Conservation (phyloP, 2,888 invertebrate genomes). For the Neoscelio sp. region DNA sequence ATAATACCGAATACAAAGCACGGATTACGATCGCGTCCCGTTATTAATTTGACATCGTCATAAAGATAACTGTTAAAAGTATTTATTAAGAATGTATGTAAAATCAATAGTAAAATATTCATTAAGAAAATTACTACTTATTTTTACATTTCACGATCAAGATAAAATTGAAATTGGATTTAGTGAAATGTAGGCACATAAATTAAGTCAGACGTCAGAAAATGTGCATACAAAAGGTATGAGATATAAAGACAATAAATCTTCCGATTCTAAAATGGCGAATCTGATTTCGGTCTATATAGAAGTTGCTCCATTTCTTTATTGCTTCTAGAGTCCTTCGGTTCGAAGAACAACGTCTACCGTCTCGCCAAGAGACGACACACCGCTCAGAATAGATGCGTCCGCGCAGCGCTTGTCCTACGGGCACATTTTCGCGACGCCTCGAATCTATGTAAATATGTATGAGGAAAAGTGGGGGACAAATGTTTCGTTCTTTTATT, state of each 20-base stretch:
- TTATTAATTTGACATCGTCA: too few relatives aligned
- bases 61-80: too few relatives aligned
- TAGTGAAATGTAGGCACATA: conserved; percentile 49
- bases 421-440: conserved; percentile 60
- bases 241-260: conserved; percentile 61
- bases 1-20: conserved; percentile 17
- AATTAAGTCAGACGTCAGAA: conserved; percentile 40
- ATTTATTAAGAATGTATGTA: too few relatives aligned
- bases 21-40: too few relatives aligned
- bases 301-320: conserved; percentile 59
- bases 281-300: conserved; percentile 62
- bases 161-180: too few relatives aligned
- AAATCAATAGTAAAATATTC: too few relatives aligned
- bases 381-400: conserved; percentile 71
- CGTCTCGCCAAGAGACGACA: conserved; percentile 77
- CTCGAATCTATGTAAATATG: conserved; percentile 64
- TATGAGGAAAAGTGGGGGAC: conserved; percentile 52
- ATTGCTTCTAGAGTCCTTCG: conserved; percentile 63
- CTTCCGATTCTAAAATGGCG: conserved; percentile 56
- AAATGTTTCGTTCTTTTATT: conserved; percentile 12
- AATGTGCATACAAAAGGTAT: conserved; percentile 24
- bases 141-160: too few relatives aligned
- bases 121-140: too few relatives aligned
- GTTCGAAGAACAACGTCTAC: conserved; percentile 78
- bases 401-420: conserved; percentile 60